Conservation (phyloP, 2,888 invertebrate species). For the Dichetophora obliterata region DNA sequence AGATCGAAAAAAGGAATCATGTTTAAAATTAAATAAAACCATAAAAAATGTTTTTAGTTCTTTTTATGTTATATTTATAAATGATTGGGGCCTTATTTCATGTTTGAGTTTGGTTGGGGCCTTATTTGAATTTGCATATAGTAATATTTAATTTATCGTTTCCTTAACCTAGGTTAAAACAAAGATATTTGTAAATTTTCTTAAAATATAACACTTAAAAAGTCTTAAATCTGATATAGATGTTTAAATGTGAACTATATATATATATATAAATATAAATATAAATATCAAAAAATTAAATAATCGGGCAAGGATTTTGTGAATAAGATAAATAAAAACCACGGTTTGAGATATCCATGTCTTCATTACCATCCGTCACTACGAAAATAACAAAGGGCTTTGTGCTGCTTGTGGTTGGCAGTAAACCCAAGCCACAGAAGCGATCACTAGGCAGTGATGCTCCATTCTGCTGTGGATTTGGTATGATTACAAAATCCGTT, state of each 20-base stretch:
- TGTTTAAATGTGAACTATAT: neutral
- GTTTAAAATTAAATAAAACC: no score
- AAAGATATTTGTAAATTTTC: neutral
- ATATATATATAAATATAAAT: neutral
- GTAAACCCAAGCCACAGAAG: constrained; percentile 82
- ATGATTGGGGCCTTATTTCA: no score
- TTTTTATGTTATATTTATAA: no score
- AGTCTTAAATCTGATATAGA: neutral
- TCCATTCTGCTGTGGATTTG: constrained; percentile 74
- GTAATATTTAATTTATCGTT: neutral
- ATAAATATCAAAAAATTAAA: constrained; percentile 39
- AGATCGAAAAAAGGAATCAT: no score
- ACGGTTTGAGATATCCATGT: constrained; percentile 78
- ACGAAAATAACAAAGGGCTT: constrained; percentile 81
- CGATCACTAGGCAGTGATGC: constrained; percentile 74
- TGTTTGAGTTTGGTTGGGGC: no score
- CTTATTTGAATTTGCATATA: no score
- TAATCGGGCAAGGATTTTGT: constrained; percentile 75
- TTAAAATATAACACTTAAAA: neutral
- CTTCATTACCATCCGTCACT: constrained; percentile 76
- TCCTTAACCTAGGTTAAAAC: neutral
- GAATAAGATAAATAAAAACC: constrained; percentile 81
- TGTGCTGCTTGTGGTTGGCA: constrained; percentile 73
- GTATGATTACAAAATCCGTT: constrained; percentile 82
- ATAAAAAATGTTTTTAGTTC: no score